Percentiles rank a stretch among this genome's conserved stretches.
phyloP scores from a whole-genome alignment of 2,113 vertebrate genomes.

The Chauna torquata region DNA sequence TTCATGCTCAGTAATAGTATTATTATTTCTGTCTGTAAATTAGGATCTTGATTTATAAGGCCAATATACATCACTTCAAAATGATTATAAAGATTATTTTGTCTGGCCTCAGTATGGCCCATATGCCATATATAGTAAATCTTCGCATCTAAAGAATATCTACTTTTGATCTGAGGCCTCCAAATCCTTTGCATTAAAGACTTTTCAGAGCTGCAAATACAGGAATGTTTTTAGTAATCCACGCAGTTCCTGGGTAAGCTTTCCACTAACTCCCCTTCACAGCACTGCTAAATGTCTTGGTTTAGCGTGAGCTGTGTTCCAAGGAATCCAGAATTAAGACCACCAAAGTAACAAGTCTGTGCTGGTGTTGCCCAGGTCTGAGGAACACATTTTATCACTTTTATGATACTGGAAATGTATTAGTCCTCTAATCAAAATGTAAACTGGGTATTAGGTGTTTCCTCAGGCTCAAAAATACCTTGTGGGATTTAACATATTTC shows the following conservation, averaged over 20 bases:
- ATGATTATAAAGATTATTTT: neutral
- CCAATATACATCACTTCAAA: neutral
- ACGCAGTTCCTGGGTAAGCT: neutral
- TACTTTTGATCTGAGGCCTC: neutral
- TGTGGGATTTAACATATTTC: neutral
- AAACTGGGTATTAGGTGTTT: neutral
- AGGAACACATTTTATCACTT: neutral
- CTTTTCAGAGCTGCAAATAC: neutral
- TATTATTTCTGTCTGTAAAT: neutral
- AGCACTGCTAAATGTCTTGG: neutral
- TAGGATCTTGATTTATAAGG: neutral
- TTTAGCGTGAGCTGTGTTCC: neutral
- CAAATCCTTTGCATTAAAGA: neutral
- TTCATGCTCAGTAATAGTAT: neutral
- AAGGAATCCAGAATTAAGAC: neutral
- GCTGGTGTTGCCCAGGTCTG: neutral
- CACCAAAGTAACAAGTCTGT: neutral
- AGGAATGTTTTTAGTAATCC: neutral
- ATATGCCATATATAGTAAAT: neutral
- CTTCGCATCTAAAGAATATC: neutral
- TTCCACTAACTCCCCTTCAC: neutral
- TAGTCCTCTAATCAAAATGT: neutral
- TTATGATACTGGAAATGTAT: neutral
- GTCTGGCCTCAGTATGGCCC: neutral
- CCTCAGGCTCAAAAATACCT: neutral